Base-by-base conservation (phyloP, 2,888 invertebrate species). In the Thalpophila matura region DNA sequence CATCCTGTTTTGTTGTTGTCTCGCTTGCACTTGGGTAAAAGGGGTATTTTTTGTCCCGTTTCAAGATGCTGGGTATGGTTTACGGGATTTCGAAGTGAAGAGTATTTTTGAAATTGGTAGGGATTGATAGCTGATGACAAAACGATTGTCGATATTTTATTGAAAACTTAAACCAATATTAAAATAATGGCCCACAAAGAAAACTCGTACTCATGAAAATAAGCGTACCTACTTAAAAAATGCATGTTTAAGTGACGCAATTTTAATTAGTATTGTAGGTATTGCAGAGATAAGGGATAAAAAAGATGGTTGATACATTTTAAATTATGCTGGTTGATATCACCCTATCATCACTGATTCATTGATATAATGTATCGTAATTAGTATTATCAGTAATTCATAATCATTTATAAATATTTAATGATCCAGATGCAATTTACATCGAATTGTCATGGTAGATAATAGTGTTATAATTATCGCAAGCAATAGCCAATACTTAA, bases 1-100 rank as follows among this genome's bases (percentile, higher is more conserved):
- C 93, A 93, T 93, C 91, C 91, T 93, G 93, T 91, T 92, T 89
- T 89, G 87, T 86, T 80, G 69, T 68, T 70, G 70, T 91, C 91
- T 75, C 86, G 46, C 73, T 90, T 84, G 58, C 55, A 51, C 83
- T 14, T 18, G 35, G 6, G 26, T 2, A 22, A 10, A 29, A 47
- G 22, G 26, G 5, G 54, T 74, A 77, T 84, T 49, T 68, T 71
- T 64, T 65, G 73, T 91, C 88, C 79, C 86, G 27, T 66, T 87
- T 82, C 42, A 82, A 85, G 81, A 83, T 82, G 82, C 86, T 83
- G 88, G 90, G 90, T 90, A 90, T 91, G 90, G 86, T 91, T 93
- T 92, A 92, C 86, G 89, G 89, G 90, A 90, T 90, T 90, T 86
- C 87, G 82, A 91, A 91, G 91, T 86, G 89, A 89, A 88, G 89